Evolutionary conservation across 2,113 vertebrate genomes (phyloP), one percentile per base, ranked within the genome.

Genomic region (Centropus bengalensis): DNA sequence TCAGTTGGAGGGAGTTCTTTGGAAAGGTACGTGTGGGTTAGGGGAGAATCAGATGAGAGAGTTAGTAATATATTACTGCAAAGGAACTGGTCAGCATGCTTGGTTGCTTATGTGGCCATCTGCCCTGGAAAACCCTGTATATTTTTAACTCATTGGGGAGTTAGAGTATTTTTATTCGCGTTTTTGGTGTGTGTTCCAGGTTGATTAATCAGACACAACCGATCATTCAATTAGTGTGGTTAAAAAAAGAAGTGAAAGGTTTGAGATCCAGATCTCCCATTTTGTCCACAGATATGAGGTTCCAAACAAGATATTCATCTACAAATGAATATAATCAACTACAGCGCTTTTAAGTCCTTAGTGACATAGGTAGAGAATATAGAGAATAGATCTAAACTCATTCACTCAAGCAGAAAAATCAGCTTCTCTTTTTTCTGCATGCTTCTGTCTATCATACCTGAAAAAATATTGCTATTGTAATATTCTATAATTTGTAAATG

Each of bases 21-120:
- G 54, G 56, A 49, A 87, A 64, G 7, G 5, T 33, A 6, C 0
- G 2, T 21, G 33, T 0, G 0, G 19, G 26, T 55, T 69, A 76
- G 27, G 70, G 38, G 24, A 60, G 9, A 68, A 23, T 89, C 62
- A 60, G 33, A 85, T 88, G 4, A 44, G 36, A 82, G 11, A 56
- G 7, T 60, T 76, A 45, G 21, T 36, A 40, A 76, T 42, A 15
- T 6, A 5, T 36, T 73, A 60, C 30, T 64, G 26, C 12, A 73
- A 82, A 82, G 67, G 5, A 70, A 56, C 23, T 51, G 38, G 23
- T 49, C 26, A 40, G 40, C 38, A 36, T 45, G 13, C 28, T 69
- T 55, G 12, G 28, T 21, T 64, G 44, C 45, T 85, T 59, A 30
- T 1, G 1, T 3, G 6, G 32, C 33, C 52, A 68, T n/a, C 21